Evolutionary conservation across 2,113 vertebrate species (phyloP), one percentile per base, ranked within the genome.

Genomic region (Pluvianellus socialis): DNA sequence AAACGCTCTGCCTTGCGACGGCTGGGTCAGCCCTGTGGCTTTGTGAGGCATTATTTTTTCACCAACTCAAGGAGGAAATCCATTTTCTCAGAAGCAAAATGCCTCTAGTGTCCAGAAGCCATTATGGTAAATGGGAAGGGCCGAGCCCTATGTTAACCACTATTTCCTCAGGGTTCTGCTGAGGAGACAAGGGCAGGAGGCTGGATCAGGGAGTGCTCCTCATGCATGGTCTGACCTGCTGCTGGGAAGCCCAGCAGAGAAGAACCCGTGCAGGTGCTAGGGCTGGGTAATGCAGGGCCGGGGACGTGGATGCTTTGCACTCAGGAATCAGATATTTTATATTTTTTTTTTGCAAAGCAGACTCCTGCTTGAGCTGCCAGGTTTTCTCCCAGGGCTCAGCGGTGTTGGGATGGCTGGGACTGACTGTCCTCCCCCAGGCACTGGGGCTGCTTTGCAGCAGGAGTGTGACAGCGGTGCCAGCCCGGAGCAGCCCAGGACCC

Each of bases 71-170:
- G 55, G 5, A 49, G 24, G 40, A 93, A 92, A 91, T 59, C 47
- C 3, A 40, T 68, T 81, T 94, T 91, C 86, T 65, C 53, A 85
- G 92, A 81, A 91, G 73, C 14, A 53, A 92, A 72, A 49, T 81
- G 74, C 44, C 28, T 84, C 73, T 73, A 77, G 70, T 59, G 50
- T 1, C 0, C 28, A 86, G 84, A 68, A 77, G 47, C 17, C 50
- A 56, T 87, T 74, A 26, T 32, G 33, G 73, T 80, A 75, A 92
- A 62, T 44, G 52, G 73, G 77, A 80, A 90, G n/a, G n/a, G 68
- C 38, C 0, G 14, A 84, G 82, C 86, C 76, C 80, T 62, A 62
- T 38, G 13, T 58, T 76, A 90, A 62, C 68, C 68, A 12, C 53
- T 23, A 10, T 76, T 88, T 92, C 77, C 83, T 90, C 30, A 38